Evolutionary conservation across 2,113 vertebrate genomes (phyloP).

Genomic region (Prochilodus magdalenae): DNA sequence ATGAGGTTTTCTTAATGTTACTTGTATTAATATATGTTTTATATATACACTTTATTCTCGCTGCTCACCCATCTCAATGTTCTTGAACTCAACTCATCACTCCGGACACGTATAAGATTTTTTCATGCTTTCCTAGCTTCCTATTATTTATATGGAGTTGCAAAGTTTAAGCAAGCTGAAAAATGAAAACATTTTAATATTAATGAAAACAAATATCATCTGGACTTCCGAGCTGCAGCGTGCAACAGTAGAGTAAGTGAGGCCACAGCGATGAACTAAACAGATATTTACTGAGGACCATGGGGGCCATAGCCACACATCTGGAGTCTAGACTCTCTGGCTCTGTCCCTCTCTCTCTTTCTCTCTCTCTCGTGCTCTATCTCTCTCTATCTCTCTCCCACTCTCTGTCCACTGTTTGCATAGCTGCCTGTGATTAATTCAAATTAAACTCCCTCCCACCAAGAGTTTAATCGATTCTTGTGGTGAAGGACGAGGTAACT

Average conservation of each 20-base stretch:
- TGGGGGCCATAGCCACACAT: slow-evolving; percentile 85
- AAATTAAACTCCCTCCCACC: slow-evolving; percentile 43
- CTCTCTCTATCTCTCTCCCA: background rate
- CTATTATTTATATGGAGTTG: no score
- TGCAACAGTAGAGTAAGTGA: slow-evolving; percentile 69
- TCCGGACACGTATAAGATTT: no score
- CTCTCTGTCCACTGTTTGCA: slow-evolving; percentile 47
- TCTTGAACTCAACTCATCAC: no score
- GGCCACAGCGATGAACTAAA: slow-evolving; percentile 79
- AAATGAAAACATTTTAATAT: no score
- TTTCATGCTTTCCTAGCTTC: no score
- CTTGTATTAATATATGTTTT: no score
- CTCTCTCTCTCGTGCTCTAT: slow-evolving; percentile 36
- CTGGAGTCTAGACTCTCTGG: slow-evolving; percentile 98
- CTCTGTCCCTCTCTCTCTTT: slow-evolving; percentile 81
- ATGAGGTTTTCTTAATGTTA: no score
- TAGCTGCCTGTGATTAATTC: slow-evolving; percentile 49
- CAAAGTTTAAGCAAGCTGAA: no score
- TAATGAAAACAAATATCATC: no score
- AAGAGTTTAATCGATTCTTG: slow-evolving; percentile 47
- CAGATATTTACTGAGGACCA: slow-evolving; percentile 81
- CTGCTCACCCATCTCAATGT: no score
- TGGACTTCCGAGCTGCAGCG: background rate
- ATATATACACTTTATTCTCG: no score
- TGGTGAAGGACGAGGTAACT: slow-evolving; percentile 50